phyloP scores from a whole-genome alignment of 1,140 invertebrate species.

The Oedothorax gibbosus region DNA sequence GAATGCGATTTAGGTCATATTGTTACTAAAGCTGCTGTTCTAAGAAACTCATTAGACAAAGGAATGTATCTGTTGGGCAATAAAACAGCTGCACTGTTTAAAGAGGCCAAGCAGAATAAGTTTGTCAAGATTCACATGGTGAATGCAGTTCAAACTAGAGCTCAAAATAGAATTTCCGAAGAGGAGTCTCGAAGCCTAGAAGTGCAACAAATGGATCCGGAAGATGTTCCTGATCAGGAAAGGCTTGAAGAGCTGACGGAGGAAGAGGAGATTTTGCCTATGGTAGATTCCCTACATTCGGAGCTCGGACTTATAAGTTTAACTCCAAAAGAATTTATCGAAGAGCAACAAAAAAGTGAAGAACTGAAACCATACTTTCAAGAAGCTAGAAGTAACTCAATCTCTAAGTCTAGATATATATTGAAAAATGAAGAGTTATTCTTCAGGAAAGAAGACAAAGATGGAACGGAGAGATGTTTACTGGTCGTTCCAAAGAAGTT shows the following conservation, averaged over 20 bases:
- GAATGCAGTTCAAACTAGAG: neutral
- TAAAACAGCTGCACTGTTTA: slow-evolving; percentile 8
- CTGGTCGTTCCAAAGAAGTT: slow-evolving; percentile 9
- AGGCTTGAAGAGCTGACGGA: neutral
- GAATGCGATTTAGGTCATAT: too few relatives aligned
- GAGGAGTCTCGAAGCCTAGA: too few relatives aligned
- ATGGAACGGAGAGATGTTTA: neutral
- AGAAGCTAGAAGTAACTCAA: neutral
- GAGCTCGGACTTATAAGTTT: neutral
- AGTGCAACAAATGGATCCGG: too few relatives aligned
- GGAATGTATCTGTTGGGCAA: slow-evolving; percentile 19
- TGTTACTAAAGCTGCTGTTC: too few relatives aligned
- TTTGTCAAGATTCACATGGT: neutral
- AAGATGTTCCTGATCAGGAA: neutral
- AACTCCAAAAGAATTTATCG: slow-evolving; percentile 1
- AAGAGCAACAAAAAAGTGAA: neutral
- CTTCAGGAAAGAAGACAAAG: neutral
- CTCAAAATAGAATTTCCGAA: neutral
- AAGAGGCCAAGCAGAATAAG: neutral
- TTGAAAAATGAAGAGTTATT: neutral
- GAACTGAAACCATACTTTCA: neutral
- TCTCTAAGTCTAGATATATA: neutral
- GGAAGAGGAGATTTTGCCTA: too few relatives aligned
- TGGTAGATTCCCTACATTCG: too few relatives aligned
- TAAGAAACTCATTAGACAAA: neutral